Evolutionary conservation across 2,797 vertebrate genomes (phyloP).

Genomic region (Melanotaenia nigrans): DNA sequence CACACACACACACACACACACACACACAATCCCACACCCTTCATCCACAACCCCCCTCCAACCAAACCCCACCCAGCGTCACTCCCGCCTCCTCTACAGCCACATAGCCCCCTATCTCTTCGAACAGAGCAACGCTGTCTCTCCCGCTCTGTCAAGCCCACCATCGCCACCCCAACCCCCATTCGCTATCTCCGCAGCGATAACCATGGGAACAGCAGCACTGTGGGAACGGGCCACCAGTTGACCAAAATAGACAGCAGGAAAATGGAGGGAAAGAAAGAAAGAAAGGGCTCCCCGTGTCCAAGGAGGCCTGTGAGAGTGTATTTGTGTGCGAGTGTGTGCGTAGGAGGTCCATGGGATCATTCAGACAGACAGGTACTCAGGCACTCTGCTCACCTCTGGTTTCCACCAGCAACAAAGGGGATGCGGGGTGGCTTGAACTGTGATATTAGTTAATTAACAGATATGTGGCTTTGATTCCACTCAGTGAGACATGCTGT

Average conservation of each 20-base stretch:
- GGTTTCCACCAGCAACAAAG: conserved; percentile 59
- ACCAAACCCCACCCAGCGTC: conserved; percentile 25
- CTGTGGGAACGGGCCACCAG: conserved; percentile 85
- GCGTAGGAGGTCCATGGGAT: conserved; percentile 69
- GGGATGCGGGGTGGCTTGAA: conserved; percentile 52
- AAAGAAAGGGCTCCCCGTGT: conserved; percentile 75
- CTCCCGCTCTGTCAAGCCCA: conserved; percentile 79
- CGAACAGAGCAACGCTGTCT: conserved; percentile 82
- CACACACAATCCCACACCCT: conserved; percentile 58
- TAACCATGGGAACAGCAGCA: conserved; percentile 87
- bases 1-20: conserved; percentile 63
- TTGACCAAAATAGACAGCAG: conserved; percentile 86
- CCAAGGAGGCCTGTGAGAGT: conserved; percentile 65
- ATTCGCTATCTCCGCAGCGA: conserved; percentile 83
- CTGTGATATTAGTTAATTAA: conserved; percentile 56
- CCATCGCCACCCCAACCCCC: conserved; percentile 64
- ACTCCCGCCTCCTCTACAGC: conserved; percentile 56
- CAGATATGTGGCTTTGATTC: conserved; percentile 34
- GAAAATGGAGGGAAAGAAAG: conserved; percentile 80
- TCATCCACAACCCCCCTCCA: conserved; percentile 34
- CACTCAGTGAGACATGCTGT: conserved; percentile 41
- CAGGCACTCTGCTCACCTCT: conserved; percentile 69
- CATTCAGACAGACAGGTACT: conserved; percentile 78
- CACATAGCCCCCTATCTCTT: conserved; percentile 81
- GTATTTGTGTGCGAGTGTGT: conserved; percentile 47